Percentiles rank a stretch among this genome's conserved stretches.
These are phyloP conservation scores for Leptinotarsa tumamoca DNA, from an alignment of 2,888 invertebrate genomes.

Conservation along the genomic window DNA sequence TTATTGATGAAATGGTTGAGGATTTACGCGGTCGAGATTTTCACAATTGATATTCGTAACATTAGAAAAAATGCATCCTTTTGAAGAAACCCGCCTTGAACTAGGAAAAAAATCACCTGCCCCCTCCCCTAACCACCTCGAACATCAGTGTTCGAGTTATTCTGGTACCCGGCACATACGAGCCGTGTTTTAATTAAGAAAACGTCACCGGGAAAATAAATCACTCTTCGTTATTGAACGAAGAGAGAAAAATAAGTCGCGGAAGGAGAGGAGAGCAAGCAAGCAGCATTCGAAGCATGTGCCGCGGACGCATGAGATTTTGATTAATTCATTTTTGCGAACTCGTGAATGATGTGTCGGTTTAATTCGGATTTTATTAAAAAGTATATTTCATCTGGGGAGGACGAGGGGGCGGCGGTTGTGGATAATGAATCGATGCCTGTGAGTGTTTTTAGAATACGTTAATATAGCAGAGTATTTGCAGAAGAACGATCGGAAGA, in stretches of 20 bases:
- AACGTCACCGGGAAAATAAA: conserved; percentile 51
- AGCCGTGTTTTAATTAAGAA: conserved; percentile 52
- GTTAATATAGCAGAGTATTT: not conserved
- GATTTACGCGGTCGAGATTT: too few species aligned
- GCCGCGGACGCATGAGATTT: conserved; percentile 42
- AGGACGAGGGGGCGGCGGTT: not conserved
- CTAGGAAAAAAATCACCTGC: too few species aligned
- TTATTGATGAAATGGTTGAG: too few species aligned
- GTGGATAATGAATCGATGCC: conserved; percentile 3
- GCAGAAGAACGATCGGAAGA: not conserved
- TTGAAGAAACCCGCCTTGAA: too few species aligned
- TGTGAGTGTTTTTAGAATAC: not conserved
- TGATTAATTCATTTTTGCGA: conserved; percentile 43
- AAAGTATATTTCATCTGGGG: conserved; percentile 34
- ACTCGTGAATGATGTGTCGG: conserved; percentile 40
- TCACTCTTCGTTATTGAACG: conserved; percentile 49
- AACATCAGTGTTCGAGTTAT: not conserved
- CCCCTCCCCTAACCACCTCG: too few species aligned
- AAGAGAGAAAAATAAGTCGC: conserved; percentile 8
- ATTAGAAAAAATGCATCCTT: too few species aligned
- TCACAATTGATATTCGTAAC: too few species aligned
- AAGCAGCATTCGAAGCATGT: not conserved
- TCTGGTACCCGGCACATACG: conserved; percentile 26
- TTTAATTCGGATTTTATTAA: conserved; percentile 44
- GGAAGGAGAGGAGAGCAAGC: not conserved